Conservation (phyloP, 2,888 invertebrate genomes). For the Chymomyza amoena region DNA sequence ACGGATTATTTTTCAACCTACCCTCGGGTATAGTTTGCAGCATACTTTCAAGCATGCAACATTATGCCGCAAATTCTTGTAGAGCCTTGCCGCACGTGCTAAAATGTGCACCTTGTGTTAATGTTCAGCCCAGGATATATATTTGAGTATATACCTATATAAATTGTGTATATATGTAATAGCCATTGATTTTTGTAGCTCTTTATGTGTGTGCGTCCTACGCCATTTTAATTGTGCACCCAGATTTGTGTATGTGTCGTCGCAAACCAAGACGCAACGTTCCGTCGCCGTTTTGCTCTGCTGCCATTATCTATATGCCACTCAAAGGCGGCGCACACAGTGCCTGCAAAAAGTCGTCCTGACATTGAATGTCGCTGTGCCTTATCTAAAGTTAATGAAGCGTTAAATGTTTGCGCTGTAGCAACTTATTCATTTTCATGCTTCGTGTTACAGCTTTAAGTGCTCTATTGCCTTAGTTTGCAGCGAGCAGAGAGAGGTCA, state of each 20-base stretch:
- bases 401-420: conserved; percentile 70
- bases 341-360: not conserved
- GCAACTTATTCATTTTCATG: conserved; percentile 72
- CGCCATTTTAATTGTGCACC: not conserved
- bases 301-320: not conserved
- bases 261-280: not conserved
- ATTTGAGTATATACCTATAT: conserved; percentile 3
- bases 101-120: conserved; percentile 28
- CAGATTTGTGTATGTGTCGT: not conserved
- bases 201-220: not conserved
- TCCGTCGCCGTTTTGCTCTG: not conserved
- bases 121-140: conserved; percentile 24
- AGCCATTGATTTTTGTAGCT: not conserved
- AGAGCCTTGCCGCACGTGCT: conserved; percentile 28
- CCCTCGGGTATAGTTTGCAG: not conserved
- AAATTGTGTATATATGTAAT: not conserved
- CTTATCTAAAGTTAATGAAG: conserved; percentile 72
- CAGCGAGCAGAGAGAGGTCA: conserved; percentile 38
- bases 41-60: conserved; percentile 17
- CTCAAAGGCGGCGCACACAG: not conserved
- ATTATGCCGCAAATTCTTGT: conserved; percentile 30
- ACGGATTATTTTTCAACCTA: no score
- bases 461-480: conserved; percentile 54
- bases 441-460: conserved; percentile 66
- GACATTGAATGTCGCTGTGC: conserved; percentile 33